These are phyloP conservation scores for Diaprepes abbreviatus DNA, from an alignment of 2,888 invertebrate genomes.

Conservation along the genomic window DNA sequence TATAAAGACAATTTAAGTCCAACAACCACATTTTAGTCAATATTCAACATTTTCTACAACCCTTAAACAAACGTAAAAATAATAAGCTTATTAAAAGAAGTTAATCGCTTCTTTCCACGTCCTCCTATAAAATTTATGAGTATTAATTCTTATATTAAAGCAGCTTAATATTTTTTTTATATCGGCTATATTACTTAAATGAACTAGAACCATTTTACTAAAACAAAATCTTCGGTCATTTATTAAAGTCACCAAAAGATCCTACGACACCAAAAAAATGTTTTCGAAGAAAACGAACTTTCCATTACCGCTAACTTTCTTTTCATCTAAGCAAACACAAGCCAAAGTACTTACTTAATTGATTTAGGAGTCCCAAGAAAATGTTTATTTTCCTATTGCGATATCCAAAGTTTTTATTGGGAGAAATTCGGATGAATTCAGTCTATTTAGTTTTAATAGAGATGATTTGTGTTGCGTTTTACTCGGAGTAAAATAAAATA, in stretches of 20 bases:
- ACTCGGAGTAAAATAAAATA: no score
- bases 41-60: no score
- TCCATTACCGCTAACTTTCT: constrained; percentile 33
- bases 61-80: no score
- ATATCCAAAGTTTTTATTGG: constrained; percentile 17
- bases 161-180: no score
- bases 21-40: no score
- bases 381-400: constrained; percentile 16
- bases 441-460: neutral
- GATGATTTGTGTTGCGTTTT: no score
- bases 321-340: constrained; percentile 32
- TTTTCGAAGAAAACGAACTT: constrained; percentile 31
- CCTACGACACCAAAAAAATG: constrained; percentile 20
- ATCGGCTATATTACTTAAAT: no score
- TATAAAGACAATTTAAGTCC: no score
- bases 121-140: no score
- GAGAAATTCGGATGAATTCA: neutral
- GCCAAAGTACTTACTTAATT: constrained; percentile 38
- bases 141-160: no score
- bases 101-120: no score
- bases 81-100: no score
- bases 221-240: constrained; percentile 21
- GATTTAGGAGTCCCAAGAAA: constrained; percentile 27
- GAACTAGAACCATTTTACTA: constrained; percentile 3
- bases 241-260: constrained; percentile 29